Conservation (phyloP, 2,888 invertebrate species). For the Brenthis hecate region DNA sequence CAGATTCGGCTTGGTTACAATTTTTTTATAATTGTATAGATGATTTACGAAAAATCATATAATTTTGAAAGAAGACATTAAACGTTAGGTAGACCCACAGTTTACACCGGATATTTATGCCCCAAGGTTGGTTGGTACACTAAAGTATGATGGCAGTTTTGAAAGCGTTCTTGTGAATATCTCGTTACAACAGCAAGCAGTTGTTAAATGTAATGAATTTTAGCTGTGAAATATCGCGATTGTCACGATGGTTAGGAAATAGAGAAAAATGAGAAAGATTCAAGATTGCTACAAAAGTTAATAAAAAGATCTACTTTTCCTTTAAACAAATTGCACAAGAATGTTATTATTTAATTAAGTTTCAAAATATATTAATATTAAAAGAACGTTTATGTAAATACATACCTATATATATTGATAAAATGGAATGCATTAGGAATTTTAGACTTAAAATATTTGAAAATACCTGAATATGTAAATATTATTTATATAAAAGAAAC, state of each 20-base stretch:
- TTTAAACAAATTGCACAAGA: too few species aligned
- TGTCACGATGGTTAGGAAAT: constrained; percentile 68
- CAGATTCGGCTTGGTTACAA: too few species aligned
- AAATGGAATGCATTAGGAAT: too few species aligned
- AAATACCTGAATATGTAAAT: too few species aligned
- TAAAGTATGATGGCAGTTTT: constrained; percentile 34
- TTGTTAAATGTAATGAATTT: constrained; percentile 55
- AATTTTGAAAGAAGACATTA: constrained; percentile 27
- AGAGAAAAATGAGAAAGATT: constrained; percentile 35
- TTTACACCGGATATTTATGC: constrained; percentile 30
- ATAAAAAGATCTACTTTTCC: too few species aligned
- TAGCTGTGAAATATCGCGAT: constrained; percentile 58
- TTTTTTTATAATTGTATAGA: neutral
- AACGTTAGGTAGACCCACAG: constrained; percentile 22
- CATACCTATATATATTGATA: too few species aligned
- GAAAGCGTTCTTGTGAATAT: constrained; percentile 37
- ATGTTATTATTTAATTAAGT: too few species aligned
- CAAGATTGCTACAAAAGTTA: neutral
- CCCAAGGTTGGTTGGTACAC: constrained; percentile 33
- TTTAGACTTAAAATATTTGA: too few species aligned
- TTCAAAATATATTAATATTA: too few species aligned
- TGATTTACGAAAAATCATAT: constrained; percentile 1
- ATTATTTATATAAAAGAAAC: too few species aligned
- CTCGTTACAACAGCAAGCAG: constrained; percentile 38
- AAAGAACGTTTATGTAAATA: too few species aligned